A percentile compares a stretch with the other conserved stretches of the same genome.
Conservation (phyloP, 2,888 invertebrate genomes). For the Chaetoderma sp. region DNA sequence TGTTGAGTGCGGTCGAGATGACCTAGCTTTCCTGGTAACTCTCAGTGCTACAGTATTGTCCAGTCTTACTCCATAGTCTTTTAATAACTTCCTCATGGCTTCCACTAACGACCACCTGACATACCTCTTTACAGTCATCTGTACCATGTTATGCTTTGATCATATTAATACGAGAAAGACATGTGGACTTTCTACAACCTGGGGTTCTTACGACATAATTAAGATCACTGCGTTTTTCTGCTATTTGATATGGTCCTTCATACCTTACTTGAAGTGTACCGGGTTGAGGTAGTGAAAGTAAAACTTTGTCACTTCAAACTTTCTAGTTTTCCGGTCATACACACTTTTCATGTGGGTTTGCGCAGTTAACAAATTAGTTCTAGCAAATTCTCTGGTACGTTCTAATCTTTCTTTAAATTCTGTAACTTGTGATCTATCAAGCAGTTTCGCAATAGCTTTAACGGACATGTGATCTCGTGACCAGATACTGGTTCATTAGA, state of each 20-base stretch:
- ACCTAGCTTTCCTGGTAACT: too few species aligned
- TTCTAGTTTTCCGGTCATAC: background rate
- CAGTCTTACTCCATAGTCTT: too few species aligned
- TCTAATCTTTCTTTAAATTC: background rate
- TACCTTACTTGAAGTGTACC: conserved; percentile 9
- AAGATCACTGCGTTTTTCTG: conserved; percentile 1
- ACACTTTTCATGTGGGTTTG: background rate
- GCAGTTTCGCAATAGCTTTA: too few species aligned
- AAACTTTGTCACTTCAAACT: conserved; percentile 34
- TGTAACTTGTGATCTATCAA: background rate
- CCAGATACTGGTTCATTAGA: too few species aligned
- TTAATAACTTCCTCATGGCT: too few species aligned
- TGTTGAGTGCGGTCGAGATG: too few species aligned
- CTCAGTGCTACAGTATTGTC: too few species aligned
- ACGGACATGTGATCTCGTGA: too few species aligned
- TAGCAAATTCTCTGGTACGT: background rate
- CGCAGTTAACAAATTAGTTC: background rate
- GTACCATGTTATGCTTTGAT: conserved; percentile 28
- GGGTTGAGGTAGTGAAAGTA: conserved; percentile 17
- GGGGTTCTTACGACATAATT: conserved; percentile 26
- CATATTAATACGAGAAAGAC: conserved; percentile 38
- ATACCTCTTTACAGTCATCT: too few species aligned
- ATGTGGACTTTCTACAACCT: conserved; percentile 24
- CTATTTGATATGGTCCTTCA: conserved; percentile 12
- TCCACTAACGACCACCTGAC: too few species aligned